phyloP scores from a whole-genome alignment of 2,797 vertebrate species.

The Serranus cabrilla region DNA sequence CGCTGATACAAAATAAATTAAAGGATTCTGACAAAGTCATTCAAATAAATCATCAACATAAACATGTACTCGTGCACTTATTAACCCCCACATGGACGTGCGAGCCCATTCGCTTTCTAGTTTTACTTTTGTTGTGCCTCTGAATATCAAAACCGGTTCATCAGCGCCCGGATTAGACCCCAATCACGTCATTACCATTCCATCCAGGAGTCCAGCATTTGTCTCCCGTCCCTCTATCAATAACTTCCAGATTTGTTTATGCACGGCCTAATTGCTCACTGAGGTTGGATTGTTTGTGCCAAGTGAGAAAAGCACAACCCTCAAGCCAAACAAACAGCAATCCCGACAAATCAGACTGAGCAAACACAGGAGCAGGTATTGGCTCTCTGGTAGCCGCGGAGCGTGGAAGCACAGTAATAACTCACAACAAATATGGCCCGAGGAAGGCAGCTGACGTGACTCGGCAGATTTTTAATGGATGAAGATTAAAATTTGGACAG shows the following conservation, averaged over 20 bases:
- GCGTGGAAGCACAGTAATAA: slow-evolving; percentile 56
- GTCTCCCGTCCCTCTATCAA: slow-evolving; percentile 53
- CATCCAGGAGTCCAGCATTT: slow-evolving; percentile 29
- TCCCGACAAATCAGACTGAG: slow-evolving; percentile 63
- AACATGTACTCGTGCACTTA: slow-evolving; percentile 6
- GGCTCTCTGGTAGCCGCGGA: slow-evolving; percentile 47
- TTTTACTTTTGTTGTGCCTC: slow-evolving; percentile 6
- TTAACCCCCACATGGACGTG: not conserved
- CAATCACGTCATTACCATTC: slow-evolving; percentile 69
- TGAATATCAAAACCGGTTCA: slow-evolving; percentile 37
- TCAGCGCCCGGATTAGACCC: slow-evolving; percentile 46
- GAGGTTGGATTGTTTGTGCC: slow-evolving; percentile 60
- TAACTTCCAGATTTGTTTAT: slow-evolving; percentile 69
- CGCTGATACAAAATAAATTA: slow-evolving; percentile 16
- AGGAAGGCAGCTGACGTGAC: slow-evolving; percentile 53
- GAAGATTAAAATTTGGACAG: slow-evolving; percentile 52
- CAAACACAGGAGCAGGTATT: slow-evolving; percentile 60
- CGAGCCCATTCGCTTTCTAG: not conserved
- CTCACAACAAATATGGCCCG: slow-evolving; percentile 42
- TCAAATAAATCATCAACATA: slow-evolving; percentile 17
- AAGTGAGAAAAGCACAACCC: slow-evolving; percentile 59
- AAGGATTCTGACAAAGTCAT: slow-evolving; percentile 13
- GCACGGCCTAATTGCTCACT: slow-evolving; percentile 62
- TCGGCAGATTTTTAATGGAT: slow-evolving; percentile 63
- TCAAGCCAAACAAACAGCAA: slow-evolving; percentile 61